phyloP scores from a whole-genome alignment of 2,113 vertebrate genomes.

The Diadophis punctatus region DNA sequence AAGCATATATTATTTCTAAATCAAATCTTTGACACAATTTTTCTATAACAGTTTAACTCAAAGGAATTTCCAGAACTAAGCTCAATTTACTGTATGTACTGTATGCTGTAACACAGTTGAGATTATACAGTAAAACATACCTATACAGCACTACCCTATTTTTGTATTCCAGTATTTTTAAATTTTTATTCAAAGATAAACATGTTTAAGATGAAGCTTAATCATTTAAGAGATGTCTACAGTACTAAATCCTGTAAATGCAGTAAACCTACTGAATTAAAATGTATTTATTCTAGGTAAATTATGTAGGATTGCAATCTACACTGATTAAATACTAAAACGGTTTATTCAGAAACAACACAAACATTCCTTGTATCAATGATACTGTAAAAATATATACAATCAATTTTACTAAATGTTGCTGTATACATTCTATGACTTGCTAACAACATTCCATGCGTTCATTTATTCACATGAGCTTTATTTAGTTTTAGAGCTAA shows the following conservation, averaged over 20 bases:
- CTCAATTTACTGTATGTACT: not conserved
- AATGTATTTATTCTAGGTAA: not conserved
- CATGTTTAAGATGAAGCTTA: not conserved
- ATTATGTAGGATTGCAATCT: not conserved
- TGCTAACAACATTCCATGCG: not conserved
- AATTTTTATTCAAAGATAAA: not conserved
- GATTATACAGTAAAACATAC: not conserved
- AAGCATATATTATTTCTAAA: not conserved
- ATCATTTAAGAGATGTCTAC: not conserved
- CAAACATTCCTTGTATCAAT: not conserved
- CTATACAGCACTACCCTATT: not conserved
- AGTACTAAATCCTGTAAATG: not conserved
- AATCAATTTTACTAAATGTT: rapidly evolving
- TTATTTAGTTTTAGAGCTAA: not conserved
- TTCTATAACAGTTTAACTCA: not conserved
- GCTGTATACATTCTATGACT: not conserved
- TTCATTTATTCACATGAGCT: not conserved
- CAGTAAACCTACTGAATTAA: not conserved
- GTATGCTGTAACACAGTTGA: not conserved
- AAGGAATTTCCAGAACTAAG: not conserved
- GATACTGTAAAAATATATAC: not conserved
- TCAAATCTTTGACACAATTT: not conserved
- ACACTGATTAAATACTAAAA: not conserved
- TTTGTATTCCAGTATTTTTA: not conserved
- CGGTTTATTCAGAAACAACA: not conserved